Percentiles rank a stretch among this genome's conserved stretches.
Evolutionary conservation across 2,888 invertebrate genomes (phyloP).

Genomic region (Bursaphelenchus okinawaensis): DNA sequence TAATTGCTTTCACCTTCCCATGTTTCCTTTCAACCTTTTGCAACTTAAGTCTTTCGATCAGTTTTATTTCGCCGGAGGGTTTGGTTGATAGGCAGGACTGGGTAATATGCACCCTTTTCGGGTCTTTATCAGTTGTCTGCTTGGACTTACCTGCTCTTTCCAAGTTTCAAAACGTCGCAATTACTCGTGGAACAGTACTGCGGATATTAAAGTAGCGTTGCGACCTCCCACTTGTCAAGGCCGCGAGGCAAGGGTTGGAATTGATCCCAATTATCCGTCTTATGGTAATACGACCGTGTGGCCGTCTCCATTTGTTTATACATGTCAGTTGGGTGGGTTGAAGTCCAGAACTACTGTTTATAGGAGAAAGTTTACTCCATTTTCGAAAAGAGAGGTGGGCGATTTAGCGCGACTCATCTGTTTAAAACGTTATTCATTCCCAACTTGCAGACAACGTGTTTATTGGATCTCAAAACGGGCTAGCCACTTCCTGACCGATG

Average conservation of each 20-base stretch:
- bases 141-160: neutral
- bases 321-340: neutral
- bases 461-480: neutral
- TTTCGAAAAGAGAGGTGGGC: neutral
- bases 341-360: neutral
- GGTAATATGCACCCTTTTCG: neutral
- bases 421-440: neutral
- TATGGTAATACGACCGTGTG: neutral
- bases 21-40: neutral
- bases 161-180: neutral
- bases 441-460: neutral
- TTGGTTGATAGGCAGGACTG: neutral
- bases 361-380: neutral
- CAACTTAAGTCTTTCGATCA: neutral
- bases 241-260: neutral
- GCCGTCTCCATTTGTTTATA: neutral
- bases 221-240: too few species aligned
- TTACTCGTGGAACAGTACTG: too few species aligned
- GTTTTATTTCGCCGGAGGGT: neutral
- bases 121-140: neutral
- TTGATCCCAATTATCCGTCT: neutral
- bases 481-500: slow-evolving; percentile 10
- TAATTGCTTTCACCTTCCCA: neutral
- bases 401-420: neutral
- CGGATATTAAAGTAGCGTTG: too few species aligned